phyloP scores from a whole-genome alignment of 2,888 invertebrate genomes.

The Carcina quercana region DNA sequence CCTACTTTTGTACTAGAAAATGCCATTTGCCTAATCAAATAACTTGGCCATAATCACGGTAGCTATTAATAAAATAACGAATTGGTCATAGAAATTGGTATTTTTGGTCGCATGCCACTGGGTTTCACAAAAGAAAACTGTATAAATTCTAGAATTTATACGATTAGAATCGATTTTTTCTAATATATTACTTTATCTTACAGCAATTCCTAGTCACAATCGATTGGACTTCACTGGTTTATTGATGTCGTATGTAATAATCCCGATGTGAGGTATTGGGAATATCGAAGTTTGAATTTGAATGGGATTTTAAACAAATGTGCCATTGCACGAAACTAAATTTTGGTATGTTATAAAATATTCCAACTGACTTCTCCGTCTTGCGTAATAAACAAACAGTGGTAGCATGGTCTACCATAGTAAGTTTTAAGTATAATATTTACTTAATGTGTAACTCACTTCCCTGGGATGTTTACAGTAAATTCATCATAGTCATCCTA shows the following conservation, averaged over 20 bases:
- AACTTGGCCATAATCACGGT: constrained; percentile 20
- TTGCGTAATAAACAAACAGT: too few relatives aligned
- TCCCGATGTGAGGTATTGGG: constrained; percentile 36
- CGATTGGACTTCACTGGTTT: constrained; percentile 44
- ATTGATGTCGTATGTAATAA: constrained; percentile 34
- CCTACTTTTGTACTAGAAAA: constrained; percentile 2
- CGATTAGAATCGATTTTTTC: constrained; percentile 36
- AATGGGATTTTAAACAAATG: constrained; percentile 49
- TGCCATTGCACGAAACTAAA: too few relatives aligned
- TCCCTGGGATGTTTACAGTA: too few relatives aligned
- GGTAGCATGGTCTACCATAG: too few relatives aligned
- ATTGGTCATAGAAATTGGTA: constrained; percentile 43
- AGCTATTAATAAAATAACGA: constrained; percentile 39
- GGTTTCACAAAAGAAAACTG: constrained; percentile 30
- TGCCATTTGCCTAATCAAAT: constrained; percentile 1
- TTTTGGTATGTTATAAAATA: too few relatives aligned
- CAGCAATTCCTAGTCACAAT: constrained; percentile 52
- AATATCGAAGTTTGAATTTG: constrained; percentile 42
- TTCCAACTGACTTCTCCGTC: too few relatives aligned
- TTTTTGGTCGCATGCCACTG: constrained; percentile 31
- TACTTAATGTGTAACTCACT: too few relatives aligned
- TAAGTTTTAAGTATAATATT: too few relatives aligned
- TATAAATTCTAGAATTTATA: constrained; percentile 42
- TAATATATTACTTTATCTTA: constrained; percentile 38
- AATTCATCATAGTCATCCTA: too few relatives aligned